These are phyloP conservation scores for Denticeps clupeoides DNA, from an alignment of 2,797 vertebrate genomes.

Conservation along the genomic window DNA sequence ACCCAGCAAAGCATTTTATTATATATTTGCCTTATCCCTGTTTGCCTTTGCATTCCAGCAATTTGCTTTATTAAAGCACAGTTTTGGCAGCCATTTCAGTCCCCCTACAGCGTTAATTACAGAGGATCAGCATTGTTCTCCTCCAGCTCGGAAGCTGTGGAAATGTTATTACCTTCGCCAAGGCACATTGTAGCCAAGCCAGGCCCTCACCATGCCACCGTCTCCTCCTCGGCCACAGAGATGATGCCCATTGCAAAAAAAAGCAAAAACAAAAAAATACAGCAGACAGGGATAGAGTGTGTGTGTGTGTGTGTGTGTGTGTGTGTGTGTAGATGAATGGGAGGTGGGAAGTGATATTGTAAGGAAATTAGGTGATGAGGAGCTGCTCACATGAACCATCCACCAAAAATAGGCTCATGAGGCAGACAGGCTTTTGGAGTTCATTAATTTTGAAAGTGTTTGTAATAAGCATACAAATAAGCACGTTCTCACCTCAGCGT, in stretches of 20 bases:
- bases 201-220: background rate
- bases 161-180: background rate
- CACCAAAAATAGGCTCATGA: too few relatives aligned
- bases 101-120: slow-evolving; percentile 57
- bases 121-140: slow-evolving; percentile 45
- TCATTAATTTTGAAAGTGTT: too few relatives aligned
- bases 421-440: too few relatives aligned
- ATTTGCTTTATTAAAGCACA: slow-evolving; percentile 48
- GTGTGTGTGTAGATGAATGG: background rate
- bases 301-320: background rate
- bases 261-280: too few relatives aligned
- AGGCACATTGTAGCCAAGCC: background rate
- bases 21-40: slow-evolving; percentile 1
- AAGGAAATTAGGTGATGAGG: background rate
- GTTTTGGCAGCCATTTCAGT: slow-evolving; percentile 34
- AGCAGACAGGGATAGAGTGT: too few relatives aligned
- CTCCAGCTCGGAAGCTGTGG: slow-evolving; percentile 1
- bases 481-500: too few relatives aligned
- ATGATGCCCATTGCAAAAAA: background rate
- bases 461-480: too few relatives aligned
- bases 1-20: slow-evolving; percentile 1
- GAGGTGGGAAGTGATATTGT: background rate
- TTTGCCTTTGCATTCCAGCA: slow-evolving; percentile 26
- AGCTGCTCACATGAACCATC: too few relatives aligned
- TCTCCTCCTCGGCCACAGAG: background rate